phyloP scores from a whole-genome alignment of 1,140 invertebrate genomes.

The Atopsyche davidsoni region DNA sequence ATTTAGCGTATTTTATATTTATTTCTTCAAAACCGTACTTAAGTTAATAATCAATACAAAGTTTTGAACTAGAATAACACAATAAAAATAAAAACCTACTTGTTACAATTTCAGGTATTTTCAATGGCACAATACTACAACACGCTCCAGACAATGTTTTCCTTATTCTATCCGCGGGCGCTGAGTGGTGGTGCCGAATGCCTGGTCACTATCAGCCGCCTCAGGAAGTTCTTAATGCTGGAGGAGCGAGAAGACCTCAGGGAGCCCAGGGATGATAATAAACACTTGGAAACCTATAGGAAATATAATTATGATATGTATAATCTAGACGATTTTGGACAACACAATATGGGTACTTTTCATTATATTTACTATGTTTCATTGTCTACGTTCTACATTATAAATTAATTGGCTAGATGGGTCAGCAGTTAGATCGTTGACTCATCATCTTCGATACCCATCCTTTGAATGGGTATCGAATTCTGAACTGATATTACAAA shows the following conservation, averaged over 20 bases:
- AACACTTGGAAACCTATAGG: not conserved
- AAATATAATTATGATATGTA: not conserved
- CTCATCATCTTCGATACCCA: no score
- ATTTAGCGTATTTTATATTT: no score
- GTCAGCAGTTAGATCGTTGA: not conserved
- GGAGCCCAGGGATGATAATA: not conserved
- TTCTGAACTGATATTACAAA: no score
- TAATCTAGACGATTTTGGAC: not conserved
- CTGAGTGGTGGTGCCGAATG: slow-evolving; percentile 59
- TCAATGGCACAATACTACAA: slow-evolving; percentile 68
- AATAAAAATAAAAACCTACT: no score
- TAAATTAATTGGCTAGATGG: not conserved
- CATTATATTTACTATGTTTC: not conserved
- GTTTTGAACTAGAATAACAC: no score
- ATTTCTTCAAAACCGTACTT: no score
- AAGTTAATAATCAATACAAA: no score
- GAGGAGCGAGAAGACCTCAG: slow-evolving; percentile 27
- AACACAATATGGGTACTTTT: not conserved
- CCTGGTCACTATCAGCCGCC: slow-evolving; percentile 59
- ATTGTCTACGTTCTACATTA: not conserved
- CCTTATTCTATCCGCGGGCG: slow-evolving; percentile 65
- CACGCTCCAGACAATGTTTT: slow-evolving; percentile 51
- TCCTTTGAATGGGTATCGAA: no score
- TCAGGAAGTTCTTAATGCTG: slow-evolving; percentile 57
- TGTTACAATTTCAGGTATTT: slow-evolving; percentile 48